Evolutionary conservation across 1,140 invertebrate species (phyloP).

Genomic region (Drosophila chauvacae): DNA sequence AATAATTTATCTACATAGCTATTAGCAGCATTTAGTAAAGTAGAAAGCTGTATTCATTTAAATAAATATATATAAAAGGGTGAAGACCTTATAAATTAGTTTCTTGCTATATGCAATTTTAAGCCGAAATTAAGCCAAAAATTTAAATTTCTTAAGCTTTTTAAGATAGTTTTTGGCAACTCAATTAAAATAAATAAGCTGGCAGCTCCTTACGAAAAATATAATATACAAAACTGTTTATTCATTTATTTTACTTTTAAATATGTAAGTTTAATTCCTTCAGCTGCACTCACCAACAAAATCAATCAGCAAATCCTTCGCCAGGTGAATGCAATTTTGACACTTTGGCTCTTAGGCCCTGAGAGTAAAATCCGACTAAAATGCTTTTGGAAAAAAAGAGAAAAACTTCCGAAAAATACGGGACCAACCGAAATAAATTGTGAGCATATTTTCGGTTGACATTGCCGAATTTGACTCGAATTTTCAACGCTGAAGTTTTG

Average conservation of each 20-base stretch:
- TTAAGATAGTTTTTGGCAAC: background rate
- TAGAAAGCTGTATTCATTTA: background rate
- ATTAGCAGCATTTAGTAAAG: background rate
- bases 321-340: constrained; percentile 15
- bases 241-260: background rate
- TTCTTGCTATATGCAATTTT: no score
- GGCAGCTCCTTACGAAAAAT: background rate
- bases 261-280: background rate
- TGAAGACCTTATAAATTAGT: no score
- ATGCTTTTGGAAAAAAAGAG: background rate
- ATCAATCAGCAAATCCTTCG: constrained; percentile 13
- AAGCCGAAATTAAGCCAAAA: no score
- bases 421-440: constrained; percentile 18
- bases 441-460: constrained; percentile 31
- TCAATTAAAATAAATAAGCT: background rate
- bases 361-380: constrained; percentile 17
- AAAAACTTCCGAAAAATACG: constrained; percentile 13
- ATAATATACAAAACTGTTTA: background rate
- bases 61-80: background rate
- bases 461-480: constrained; percentile 22
- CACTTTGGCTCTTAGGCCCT: constrained; percentile 3
- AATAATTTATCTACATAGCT: background rate
- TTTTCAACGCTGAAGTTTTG: constrained; percentile 16
- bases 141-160: background rate
- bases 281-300: background rate